These are phyloP conservation scores for Polyodon spathula DNA, from an alignment of 2,113 vertebrate genomes.

Conservation along the genomic window DNA sequence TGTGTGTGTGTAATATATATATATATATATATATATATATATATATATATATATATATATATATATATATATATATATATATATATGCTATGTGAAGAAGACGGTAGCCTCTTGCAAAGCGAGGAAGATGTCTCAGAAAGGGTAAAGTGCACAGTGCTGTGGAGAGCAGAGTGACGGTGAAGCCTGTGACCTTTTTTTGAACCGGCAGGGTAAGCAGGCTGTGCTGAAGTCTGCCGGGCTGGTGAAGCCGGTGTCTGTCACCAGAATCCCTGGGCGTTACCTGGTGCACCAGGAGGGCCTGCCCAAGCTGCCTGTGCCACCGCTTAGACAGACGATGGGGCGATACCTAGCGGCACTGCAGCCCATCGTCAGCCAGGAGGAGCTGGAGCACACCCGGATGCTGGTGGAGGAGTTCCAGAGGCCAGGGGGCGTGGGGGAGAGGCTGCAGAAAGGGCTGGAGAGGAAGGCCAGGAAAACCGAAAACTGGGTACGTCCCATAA, in stretches of 20 bases:
- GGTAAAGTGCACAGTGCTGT: too few species aligned
- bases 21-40: too few species aligned
- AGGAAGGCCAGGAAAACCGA: constrained; percentile 63
- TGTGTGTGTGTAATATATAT: too few species aligned
- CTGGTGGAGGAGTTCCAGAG: constrained; percentile 72
- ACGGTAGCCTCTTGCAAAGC: too few species aligned
- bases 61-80: too few species aligned
- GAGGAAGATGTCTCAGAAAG: too few species aligned
- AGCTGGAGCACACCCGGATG: constrained; percentile 63
- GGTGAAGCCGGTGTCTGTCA: constrained; percentile 65
- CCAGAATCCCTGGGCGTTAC: constrained; percentile 63
- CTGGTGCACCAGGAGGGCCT: constrained; percentile 74
- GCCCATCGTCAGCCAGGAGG: constrained; percentile 75
- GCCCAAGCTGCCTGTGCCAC: constrained; percentile 73
- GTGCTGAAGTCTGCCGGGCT: constrained; percentile 61
- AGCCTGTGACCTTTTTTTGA: not conserved
- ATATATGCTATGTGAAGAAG: too few species aligned
- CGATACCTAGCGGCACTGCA: constrained; percentile 72
- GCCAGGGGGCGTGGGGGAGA: constrained; percentile 71
- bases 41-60: too few species aligned
- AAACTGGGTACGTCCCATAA: constrained; percentile 99
- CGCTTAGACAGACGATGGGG: constrained; percentile 79
- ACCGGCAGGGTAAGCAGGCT: constrained; percentile 42
- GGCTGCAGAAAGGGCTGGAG: constrained; percentile 80
- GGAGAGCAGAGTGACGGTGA: too few species aligned